Conservation (phyloP, 2,888 invertebrate genomes). For the Coleophora deauratella region DNA sequence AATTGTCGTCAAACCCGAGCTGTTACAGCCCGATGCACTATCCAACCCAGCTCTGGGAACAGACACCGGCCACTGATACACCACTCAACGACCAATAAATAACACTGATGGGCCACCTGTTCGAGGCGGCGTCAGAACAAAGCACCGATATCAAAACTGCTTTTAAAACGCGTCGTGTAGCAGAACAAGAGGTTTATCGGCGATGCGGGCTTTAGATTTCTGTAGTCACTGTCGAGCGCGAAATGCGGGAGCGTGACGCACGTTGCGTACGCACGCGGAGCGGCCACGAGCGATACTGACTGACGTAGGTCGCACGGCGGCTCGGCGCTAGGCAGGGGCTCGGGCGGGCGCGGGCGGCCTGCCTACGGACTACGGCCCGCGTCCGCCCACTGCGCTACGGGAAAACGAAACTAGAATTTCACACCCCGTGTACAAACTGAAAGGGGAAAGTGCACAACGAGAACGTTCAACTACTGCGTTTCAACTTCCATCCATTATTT, state of each 20-base stretch:
- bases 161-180: not conserved
- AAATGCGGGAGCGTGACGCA: not conserved
- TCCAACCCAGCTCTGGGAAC: slow-evolving; percentile 31
- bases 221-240: not conserved
- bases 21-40: slow-evolving; percentile 41
- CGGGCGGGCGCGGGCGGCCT: slow-evolving; percentile 27
- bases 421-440: slow-evolving; percentile 4
- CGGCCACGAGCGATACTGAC: slow-evolving; percentile 53
- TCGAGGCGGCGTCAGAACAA: slow-evolving; percentile 19
- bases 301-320: slow-evolving; percentile 29
- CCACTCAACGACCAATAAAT: slow-evolving; percentile 39
- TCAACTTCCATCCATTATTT: too few relatives aligned
- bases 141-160: not conserved
- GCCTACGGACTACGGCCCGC: slow-evolving; percentile 49
- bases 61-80: slow-evolving; percentile 43
- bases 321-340: slow-evolving; percentile 19
- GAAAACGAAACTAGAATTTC: slow-evolving; percentile 46
- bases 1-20: slow-evolving; percentile 23
- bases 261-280: slow-evolving; percentile 29
- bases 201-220: slow-evolving; percentile 13
- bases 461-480: too few relatives aligned
- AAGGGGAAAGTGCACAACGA: slow-evolving; percentile 3
- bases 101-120: slow-evolving; percentile 55
- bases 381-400: slow-evolving; percentile 61
- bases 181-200: slow-evolving; percentile 4